Base-by-base conservation (phyloP, 2,888 invertebrate genomes). In the Osmoderma eremita region DNA sequence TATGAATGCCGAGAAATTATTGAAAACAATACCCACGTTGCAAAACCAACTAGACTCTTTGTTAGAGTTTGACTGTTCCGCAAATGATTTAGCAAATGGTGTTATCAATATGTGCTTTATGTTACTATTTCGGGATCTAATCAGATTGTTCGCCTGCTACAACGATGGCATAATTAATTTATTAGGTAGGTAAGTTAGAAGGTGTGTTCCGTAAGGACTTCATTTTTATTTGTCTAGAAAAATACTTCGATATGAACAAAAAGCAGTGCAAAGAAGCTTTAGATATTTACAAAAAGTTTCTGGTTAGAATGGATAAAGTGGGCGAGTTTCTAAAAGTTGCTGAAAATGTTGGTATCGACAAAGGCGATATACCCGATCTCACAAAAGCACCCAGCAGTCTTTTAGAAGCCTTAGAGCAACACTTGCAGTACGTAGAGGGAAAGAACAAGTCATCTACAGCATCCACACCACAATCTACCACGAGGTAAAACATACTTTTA, bases 241-340 rank as follows among this genome's bases (percentile, higher is more conserved):
- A 99, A 84, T 99, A 95, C 86, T 99, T 99, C 84, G 97, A 98
- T 83, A 98, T 99, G 98, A 98, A 98, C 85, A 98, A 98, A 84
- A 99, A 99, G 84, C 96, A 98, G 82, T 96, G 96, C 79, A 91
- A 95, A 76, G 98, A 99, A 79, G 98, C 97, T 75, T 88, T 99
- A 83, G 98, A 99, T 81, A 90, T 98, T 79, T 99, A 99, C 85
- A 99, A 98, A 85, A 97, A 95, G 85, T 99, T 99, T 86, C 89
- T 99, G 78, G 94, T 96, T 76, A 89, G 98, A 79, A 98, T 99
- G 96, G 98, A 99, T 86, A 91, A 94, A 83, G 98, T 99, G 69
- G 95, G 95, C 69, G 98, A 98, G 86, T 98, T 99, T 84, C 87
- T 99, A 68, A 97, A 97, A 87, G 93, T 93, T 67, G 88, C 88